A percentile compares a stretch with the other conserved stretches of the same genome.
phyloP scores from a whole-genome alignment of 2,113 vertebrate genomes.

The Leptobrachium leishanense region DNA sequence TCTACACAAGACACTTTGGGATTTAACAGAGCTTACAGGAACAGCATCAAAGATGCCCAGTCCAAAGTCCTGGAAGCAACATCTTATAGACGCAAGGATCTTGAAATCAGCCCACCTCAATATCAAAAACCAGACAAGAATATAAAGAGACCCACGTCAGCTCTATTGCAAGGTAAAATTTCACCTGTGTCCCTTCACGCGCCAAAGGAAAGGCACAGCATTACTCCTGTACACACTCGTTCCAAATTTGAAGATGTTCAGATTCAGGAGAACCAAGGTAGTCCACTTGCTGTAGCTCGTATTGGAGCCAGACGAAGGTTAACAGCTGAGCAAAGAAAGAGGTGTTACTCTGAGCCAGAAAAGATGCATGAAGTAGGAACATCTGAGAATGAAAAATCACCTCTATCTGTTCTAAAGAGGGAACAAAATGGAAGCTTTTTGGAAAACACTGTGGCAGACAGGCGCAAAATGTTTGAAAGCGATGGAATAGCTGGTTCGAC shows the following conservation, averaged over 20 bases:
- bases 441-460: conserved; percentile 81
- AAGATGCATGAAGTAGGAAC: conserved; percentile 91
- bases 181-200: conserved; percentile 68
- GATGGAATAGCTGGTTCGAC: conserved; percentile 64
- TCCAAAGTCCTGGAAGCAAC: conserved; percentile 84
- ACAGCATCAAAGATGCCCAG: conserved; percentile 87
- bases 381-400: conserved; percentile 60
- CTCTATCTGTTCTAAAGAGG: conserved; percentile 60
- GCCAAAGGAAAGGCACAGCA: conserved; percentile 81
- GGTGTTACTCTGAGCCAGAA: conserved; percentile 91
- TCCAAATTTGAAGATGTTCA: conserved; percentile 49
- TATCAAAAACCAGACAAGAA: conserved; percentile 55
- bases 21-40: conserved; percentile 80
- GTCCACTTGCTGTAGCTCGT: conserved; percentile 60
- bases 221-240: conserved; percentile 67
- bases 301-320: conserved; percentile 84
- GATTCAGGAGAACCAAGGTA: not conserved
- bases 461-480: conserved; percentile 84
- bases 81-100: conserved; percentile 80
- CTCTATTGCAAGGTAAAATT: conserved; percentile 65
- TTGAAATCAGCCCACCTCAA: conserved; percentile 62
- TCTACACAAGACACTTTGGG: conserved; percentile 58
- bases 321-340: conserved; percentile 85
- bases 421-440: conserved; percentile 60
- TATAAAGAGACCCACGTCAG: conserved; percentile 67